Evolutionary conservation across 2,113 vertebrate genomes (phyloP), one percentile per base, ranked within the genome.

Genomic region (Nothobranchius kuhntae): DNA sequence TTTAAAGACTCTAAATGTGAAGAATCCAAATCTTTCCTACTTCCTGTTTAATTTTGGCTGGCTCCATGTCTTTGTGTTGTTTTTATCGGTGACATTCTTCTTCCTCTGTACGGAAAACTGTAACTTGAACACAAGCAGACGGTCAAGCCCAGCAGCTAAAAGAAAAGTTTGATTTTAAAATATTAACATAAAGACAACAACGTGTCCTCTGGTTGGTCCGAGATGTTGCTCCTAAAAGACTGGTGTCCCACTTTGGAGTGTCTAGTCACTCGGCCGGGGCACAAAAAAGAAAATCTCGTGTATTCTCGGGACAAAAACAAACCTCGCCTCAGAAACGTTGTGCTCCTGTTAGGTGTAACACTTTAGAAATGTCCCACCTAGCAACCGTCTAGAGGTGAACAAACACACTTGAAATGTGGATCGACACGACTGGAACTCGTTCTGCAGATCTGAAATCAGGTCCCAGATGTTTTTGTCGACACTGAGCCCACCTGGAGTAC

Each of bases 1-100:
- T 87, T 81, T 65, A 66, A 78, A 84, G 78, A 81, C 71, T 83
- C 77, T 63, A 79, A 88, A 83, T 87, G 80, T 87, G 82, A 89
- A 87, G 75, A 87, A 80, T 80, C 53, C 68, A 53, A 51, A 56
- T 55, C 42, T 68, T 61, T 36, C 73, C 77, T 50, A 7, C 40
- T 50, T 50, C n/a, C 44, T 12, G 1, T 57, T 53, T 53, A 65
- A 50, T 40, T 65, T 58, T 9, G 3, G 57, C 67, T 61, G 70
- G 65, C 72, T 82, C 78, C 71, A 80, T 66, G 71, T 76, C 78
- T 78, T 62, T 68, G 54, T 78, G 60, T 72, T 62, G 59, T 77
- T 76, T 56, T 72, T 50, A 68, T 57, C 42, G 21, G 58, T 71
- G 45, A 52, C 52, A 13, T 1, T 75, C 69, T 75, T 83, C 44